These are phyloP conservation scores for Rhadina sibilatrix DNA, from an alignment of 2,113 vertebrate genomes.

Conservation along the genomic window DNA sequence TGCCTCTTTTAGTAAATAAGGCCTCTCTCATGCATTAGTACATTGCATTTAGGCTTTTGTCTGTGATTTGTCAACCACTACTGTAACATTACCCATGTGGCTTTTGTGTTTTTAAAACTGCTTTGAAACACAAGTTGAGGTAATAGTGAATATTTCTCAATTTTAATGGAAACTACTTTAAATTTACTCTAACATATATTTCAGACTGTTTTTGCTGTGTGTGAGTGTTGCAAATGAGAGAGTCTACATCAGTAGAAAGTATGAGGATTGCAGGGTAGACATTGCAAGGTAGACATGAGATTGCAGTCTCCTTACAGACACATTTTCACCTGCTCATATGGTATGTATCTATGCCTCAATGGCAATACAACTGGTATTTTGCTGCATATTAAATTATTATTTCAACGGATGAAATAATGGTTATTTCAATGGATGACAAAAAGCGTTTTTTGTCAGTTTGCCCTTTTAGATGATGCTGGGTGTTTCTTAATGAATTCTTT, in stretches of 20 bases:
- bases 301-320: background rate
- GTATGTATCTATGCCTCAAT: constrained; percentile 23
- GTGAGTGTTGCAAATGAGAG: background rate
- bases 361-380: background rate
- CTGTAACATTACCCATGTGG: background rate
- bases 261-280: background rate
- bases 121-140: background rate
- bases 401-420: background rate
- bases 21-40: background rate
- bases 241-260: background rate
- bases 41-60: background rate
- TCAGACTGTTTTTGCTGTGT: background rate
- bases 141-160: background rate
- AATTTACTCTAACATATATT: background rate
- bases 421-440: too few species aligned
- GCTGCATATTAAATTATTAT: background rate
- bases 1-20: background rate
- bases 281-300: background rate
- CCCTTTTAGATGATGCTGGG: background rate
- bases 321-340: background rate
- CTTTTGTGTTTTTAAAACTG: background rate
- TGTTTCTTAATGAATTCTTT: background rate
- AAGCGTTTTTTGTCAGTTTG: constrained; percentile 17
- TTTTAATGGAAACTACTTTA: background rate
- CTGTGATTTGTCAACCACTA: accelerated